Evolutionary conservation across 1,140 invertebrate species (phyloP), one percentile per base, ranked within the genome.

Genomic region (Hormaphis cornu): DNA sequence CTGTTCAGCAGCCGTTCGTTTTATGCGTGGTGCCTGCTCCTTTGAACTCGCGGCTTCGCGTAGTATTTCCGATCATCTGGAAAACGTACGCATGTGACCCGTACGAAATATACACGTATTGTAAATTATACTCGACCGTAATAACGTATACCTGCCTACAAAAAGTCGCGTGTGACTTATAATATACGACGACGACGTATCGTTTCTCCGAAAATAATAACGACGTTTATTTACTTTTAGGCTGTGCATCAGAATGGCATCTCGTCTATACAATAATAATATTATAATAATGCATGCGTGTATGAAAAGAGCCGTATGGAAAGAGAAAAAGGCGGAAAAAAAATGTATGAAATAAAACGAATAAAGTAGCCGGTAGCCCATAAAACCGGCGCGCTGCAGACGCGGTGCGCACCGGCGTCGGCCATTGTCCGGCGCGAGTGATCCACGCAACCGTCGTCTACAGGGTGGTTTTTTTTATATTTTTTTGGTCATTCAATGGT

Each of bases 381-480:
- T 30, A 28, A 28, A 48, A 42, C 5, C 40, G 8, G 59, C 42
- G 12, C 52, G 52, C 24, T 1, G 24, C 50, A n/a, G 50, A 52
- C 14, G 48, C 52, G 6, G 28, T n/a, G n/a, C n/a, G n/a, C n/a
- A n/a, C 9, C 50, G 26, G 1, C 14, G 53, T 6, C 30, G 53
- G 53, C 53, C 53, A 56, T 56, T 56, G 53, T 56, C 53, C 53
- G 33, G 53, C 52, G 26, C 24, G 50, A 12, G 5, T 4, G 53
- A 30, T 56, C n/a, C 53, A 37, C 53, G 53, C 53, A 37, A 56
- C 53, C 53, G n/a, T n/a, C n/a, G n/a, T n/a, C 53, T 56, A 52
- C n/a, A 52, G 16, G 16, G 14, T 16, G 2, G n/a, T n/a, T n/a
- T 7, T 52, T 28, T 16, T 26, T 28, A 28, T 8, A 14, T 48